Base-by-base conservation (phyloP, 2,113 vertebrate genomes). In the Aptenodytes patagonicus region DNA sequence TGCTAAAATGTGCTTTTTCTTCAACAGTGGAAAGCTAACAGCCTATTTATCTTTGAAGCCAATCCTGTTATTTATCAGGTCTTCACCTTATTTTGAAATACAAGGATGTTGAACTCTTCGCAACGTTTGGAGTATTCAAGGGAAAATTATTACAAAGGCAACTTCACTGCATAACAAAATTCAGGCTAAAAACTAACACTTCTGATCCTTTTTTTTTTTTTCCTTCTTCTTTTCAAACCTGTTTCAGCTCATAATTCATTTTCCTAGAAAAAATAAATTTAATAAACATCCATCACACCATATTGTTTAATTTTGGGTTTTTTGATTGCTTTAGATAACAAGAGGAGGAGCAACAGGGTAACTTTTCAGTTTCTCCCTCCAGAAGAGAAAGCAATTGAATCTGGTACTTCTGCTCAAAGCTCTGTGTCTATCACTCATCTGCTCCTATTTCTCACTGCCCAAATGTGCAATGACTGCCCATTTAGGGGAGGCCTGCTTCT, bases 11-110 rank as follows among this genome's bases (percentile, higher is more conserved):
- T 42, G 51, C 34, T 72, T 92, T 87, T 69, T 71, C 66, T 83
- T 87, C 83, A 95, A 49, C 57, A 83, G 29, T 83, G 38, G 87
- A 82, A 97, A 96, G 61, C 28, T 88, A 95, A 81, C 60, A 60
- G 42, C 57, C 83, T 95, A 79, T 97, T 98, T 97, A 81, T 96
- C 94, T 97, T 91, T 95, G 64, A 96, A 91, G 65, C 78, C 91
- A 96, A 55, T 96, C 65, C 55, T 65, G 87, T 96, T 93, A 79
- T 92, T 96, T 97, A 95, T 94, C 92, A 90, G 65, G 55, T 89
- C 89, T 86, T 96, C 83, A 83, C 85, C 93, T 73, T 90, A 83
- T 93, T 97, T 92, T 95, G 92, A 98, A 97, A 96, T 76, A 77
- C 54, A 90, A 17, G 38, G 38, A 36, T 87, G 21, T 55, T 91